Percentiles rank a stretch among this genome's conserved stretches.
Evolutionary conservation across 2,888 invertebrate species (phyloP).

Genomic region (Cremastinae sp.): DNA sequence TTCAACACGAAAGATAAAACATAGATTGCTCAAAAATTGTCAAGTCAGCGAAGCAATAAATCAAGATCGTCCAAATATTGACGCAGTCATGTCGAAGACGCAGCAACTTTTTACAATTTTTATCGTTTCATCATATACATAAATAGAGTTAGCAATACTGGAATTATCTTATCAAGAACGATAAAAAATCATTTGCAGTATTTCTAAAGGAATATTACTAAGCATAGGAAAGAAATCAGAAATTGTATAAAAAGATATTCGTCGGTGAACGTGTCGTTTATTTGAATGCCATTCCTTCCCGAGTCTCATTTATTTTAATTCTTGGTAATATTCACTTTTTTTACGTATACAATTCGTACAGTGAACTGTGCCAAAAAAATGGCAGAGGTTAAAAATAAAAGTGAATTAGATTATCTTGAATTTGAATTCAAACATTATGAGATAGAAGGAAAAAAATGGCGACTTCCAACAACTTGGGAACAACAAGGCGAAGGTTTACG

Average conservation of each 20-base stretch:
- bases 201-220: background rate
- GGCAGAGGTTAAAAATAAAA: slow-evolving; percentile 32
- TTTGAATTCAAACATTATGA: slow-evolving; percentile 62
- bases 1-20: too few species aligned
- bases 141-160: background rate
- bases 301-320: background rate
- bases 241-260: background rate
- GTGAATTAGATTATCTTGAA: background rate
- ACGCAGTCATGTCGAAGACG: too few species aligned
- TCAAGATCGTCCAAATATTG: too few species aligned
- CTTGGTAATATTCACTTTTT: background rate
- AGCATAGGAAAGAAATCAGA: background rate
- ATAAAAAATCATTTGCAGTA: background rate
- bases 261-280: background rate
- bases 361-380: slow-evolving; percentile 29
- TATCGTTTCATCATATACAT: too few species aligned
- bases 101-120: too few species aligned
- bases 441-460: slow-evolving; percentile 87
- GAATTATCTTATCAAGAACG: slow-evolving; percentile 1
- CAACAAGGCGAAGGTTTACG: slow-evolving; percentile 84
- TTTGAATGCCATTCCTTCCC: too few species aligned
- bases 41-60: too few species aligned
- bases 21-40: too few species aligned
- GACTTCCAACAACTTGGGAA: slow-evolving; percentile 85
- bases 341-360: background rate